Evolutionary conservation across 2,888 invertebrate species (phyloP), one percentile per base, ranked within the genome.

Genomic region (Ectemnius lituratus): DNA sequence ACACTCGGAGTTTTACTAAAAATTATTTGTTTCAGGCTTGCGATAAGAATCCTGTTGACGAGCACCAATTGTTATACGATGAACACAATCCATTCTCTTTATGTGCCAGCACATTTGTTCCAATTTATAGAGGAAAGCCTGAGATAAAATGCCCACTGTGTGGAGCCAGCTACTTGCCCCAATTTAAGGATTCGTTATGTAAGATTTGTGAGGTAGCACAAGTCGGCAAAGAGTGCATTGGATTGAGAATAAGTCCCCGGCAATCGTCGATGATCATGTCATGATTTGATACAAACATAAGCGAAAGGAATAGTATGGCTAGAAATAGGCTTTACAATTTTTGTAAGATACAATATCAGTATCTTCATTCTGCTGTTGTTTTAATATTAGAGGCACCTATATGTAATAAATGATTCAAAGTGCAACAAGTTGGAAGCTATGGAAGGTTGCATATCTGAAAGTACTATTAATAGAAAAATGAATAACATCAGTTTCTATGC

Each of bases 31-130:
- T 92, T 73, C 89, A 96, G 91, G 98, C 97, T 0, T 98, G 98
- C 88, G 98, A 99, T 87, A 96, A 97, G 78, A 98, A 96, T 82
- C 96, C 96, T 0, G 93, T 94, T 0, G 98, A 99, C 88, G 97
- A 97, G 88, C 95, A 98, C 81, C 94, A 96, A 84, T 90, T 99
- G 67, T 92, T 94, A 0, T 99, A 99, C 88, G 99, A 99, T 86
- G 98, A 99, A 88, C 98, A 98, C 89, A 99, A 99, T 92, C 99
- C 99, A 0, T 99, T 99, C 91, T 95, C 94, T 70, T 93, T 99
- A 57, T 99, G 99, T 90, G 98, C 97, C 0, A 94, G 95, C 46
- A 95, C 96, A 27, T 99, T 96, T 91, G 96, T 95, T 61, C 99
- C 99, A 0, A 97, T 99, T 72, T 99, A 99, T 88, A 94, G 97